A percentile compares a stretch with the other conserved stretches of the same genome.
Conservation (phyloP, 23 tunicate species). For the Halocynthia roretzi region DNA sequence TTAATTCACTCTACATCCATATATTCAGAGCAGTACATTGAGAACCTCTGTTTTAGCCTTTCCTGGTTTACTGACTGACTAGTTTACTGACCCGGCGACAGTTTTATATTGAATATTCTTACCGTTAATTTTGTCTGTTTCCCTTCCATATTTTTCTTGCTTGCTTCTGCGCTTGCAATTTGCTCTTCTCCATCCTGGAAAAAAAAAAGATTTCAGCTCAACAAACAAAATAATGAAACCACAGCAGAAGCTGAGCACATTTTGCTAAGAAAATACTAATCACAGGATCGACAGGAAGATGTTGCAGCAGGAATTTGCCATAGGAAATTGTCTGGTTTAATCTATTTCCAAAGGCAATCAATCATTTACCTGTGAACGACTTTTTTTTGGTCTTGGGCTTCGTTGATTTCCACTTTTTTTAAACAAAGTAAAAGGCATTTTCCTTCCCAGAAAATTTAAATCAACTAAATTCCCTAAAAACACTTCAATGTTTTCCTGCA, state of each 20-base stretch:
- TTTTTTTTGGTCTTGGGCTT: slow-evolving; percentile 19
- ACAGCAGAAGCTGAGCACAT: neutral
- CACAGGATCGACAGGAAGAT: too few relatives aligned
- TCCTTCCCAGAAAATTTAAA: neutral
- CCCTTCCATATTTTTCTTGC: slow-evolving; percentile 16
- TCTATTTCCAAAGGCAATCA: too few relatives aligned
- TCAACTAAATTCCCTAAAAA: too few relatives aligned
- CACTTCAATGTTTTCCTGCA: too few relatives aligned
- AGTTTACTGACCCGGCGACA: too few relatives aligned
- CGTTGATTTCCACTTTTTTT: slow-evolving; percentile 35
- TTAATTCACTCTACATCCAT: too few relatives aligned
- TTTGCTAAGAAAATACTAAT: neutral
- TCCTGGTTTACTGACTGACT: too few relatives aligned
- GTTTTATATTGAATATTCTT: too few relatives aligned
- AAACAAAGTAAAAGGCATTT: slow-evolving; percentile 62
- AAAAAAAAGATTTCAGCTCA: neutral
- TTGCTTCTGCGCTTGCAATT: neutral
- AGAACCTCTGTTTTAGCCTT: too few relatives aligned
- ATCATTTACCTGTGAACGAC: slow-evolving; percentile 10
- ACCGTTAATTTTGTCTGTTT: neutral
- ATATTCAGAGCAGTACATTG: too few relatives aligned
- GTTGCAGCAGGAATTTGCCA: too few relatives aligned
- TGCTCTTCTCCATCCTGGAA: slow-evolving; percentile 15
- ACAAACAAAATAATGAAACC: neutral
- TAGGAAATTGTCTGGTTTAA: too few relatives aligned